phyloP scores from a whole-genome alignment of 2,888 invertebrate species.

The Spodoptera picta region DNA sequence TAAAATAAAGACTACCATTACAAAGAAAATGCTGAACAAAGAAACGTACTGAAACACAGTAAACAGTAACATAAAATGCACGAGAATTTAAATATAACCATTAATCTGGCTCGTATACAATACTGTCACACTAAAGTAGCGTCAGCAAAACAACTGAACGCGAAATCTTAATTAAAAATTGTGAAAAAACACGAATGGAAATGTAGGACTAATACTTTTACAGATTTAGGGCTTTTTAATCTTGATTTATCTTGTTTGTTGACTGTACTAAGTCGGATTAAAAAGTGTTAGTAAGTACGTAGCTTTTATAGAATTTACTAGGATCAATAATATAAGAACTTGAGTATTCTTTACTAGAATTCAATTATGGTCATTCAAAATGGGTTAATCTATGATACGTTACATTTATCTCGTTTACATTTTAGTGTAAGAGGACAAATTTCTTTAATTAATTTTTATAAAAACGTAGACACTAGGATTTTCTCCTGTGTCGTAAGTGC shows the following conservation, averaged over 20 bases:
- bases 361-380: too few relatives aligned
- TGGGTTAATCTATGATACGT: too few relatives aligned
- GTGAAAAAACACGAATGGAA: slow-evolving; percentile 18
- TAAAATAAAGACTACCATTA: slow-evolving; percentile 24
- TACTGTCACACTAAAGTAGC: slow-evolving; percentile 74
- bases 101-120: slow-evolving; percentile 83
- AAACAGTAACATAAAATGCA: slow-evolving; percentile 77
- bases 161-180: slow-evolving; percentile 43
- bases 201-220: not conserved
- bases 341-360: too few relatives aligned
- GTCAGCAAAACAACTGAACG: slow-evolving; percentile 64
- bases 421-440: too few relatives aligned
- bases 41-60: slow-evolving; percentile 68
- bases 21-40: slow-evolving; percentile 61
- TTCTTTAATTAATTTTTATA: too few relatives aligned
- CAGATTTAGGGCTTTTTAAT: slow-evolving; percentile 1
- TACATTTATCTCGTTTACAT: too few relatives aligned
- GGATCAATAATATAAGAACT: too few relatives aligned
- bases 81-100: slow-evolving; percentile 86
- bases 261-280: too few relatives aligned
- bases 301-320: too few relatives aligned
- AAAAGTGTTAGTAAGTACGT: too few relatives aligned
- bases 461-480: too few relatives aligned
- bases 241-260: not conserved
- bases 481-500: too few relatives aligned